Base-by-base conservation (phyloP, 2,888 invertebrate species). In the Myathropa florea region DNA sequence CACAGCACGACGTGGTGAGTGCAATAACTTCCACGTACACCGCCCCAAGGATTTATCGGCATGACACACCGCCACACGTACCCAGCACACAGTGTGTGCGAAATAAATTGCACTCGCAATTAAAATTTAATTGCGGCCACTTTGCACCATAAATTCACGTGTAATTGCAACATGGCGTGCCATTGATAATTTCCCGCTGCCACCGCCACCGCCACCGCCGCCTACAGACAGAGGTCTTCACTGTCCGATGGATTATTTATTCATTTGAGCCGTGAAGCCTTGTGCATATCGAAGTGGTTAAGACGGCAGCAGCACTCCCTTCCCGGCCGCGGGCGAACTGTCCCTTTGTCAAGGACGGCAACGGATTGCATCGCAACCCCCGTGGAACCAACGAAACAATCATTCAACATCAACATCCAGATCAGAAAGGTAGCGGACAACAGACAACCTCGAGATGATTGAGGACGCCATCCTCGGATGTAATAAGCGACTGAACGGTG, bases 101-200 rank as follows among this genome's bases (percentile, higher is more conserved):
- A 71, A 63, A 80, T 80, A 80, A 81, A 84, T 84, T 76, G 80
- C 80, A 65, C 28, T 76, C 21, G 80, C 81, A 84, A 84, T 80
- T 84, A 84, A 84, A 84, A 26, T 84, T 84, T 75, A 84, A 84
- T 81, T 80, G 80, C 65, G 70, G 65, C 70, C 65, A 84, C 80
- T 84, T 84, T 80, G 65, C 80, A 80, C 80, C 55, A 76, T 84
- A 80, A 76, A 84, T 84, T 84, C 64, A 65, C 46, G 46, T 75
- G 53, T 73, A 83, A 80, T 84, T 76, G 75, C 70, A 60, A 71
- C 70, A 75, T 84, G 80, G 76, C 76, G 65, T 84, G 81, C 71
- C 71, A 65, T 84, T 65, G 71, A 81, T 84, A 76, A 71, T 73
- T 76, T 76, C 39, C 53, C 28, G 59, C 68, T 72, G 26, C 12